Conservation (phyloP, 2,797 vertebrate genomes). For the Trichosurus vulpecula region DNA sequence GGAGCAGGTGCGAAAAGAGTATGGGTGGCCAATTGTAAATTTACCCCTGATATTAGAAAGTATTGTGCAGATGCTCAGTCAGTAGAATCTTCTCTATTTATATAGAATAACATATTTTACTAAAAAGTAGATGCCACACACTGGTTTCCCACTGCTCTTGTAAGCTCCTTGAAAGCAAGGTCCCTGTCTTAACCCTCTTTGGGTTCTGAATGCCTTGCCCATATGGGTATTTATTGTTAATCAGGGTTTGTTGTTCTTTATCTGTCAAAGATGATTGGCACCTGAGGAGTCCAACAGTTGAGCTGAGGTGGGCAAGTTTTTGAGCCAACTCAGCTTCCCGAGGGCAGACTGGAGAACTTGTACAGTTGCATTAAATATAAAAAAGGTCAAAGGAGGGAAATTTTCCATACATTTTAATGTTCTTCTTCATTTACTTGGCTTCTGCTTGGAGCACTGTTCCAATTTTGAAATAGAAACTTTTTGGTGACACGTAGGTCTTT, state of each 20-base stretch:
- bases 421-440: not conserved
- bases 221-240: not conserved
- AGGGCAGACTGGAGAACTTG: not conserved
- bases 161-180: not conserved
- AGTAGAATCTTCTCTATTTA: not conserved
- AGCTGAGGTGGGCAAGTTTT: not conserved
- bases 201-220: not conserved
- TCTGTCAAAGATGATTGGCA: slow-evolving; percentile 15
- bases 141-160: not conserved
- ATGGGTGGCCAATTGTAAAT: not conserved
- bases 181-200: not conserved
- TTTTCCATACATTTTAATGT: not conserved
- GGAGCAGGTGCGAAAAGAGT: not conserved
- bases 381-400: not conserved
- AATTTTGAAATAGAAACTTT: not conserved
- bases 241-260: not conserved
- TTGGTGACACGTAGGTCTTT: not conserved
- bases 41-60: not conserved
- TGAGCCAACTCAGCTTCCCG: not conserved
- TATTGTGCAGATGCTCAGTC: not conserved
- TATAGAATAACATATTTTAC: not conserved
- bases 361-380: not conserved
- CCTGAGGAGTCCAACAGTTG: slow-evolving; percentile 20
- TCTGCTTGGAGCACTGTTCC: not conserved
- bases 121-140: not conserved